These are phyloP conservation scores for Leuciscus waleckii DNA, from an alignment of 2,797 vertebrate genomes.

Conservation along the genomic window DNA sequence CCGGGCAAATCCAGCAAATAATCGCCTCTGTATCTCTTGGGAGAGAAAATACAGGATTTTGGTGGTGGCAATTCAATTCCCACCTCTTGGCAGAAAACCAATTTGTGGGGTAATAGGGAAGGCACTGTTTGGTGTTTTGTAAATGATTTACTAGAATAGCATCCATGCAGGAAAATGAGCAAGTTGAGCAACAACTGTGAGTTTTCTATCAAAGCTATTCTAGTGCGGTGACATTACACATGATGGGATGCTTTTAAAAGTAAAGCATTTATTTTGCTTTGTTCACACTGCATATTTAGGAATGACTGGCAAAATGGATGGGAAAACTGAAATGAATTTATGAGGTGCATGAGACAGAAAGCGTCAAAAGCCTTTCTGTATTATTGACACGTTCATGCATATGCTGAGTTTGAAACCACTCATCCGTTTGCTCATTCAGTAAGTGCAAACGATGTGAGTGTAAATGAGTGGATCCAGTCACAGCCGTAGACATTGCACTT, in stretches of 20 bases:
- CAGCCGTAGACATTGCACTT: neutral
- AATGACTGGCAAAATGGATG: neutral
- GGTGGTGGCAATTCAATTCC: constrained; percentile 22
- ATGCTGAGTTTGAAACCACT: neutral
- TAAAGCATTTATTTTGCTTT: neutral
- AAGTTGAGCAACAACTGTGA: constrained; percentile 15
- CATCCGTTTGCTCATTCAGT: neutral
- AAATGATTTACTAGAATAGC: constrained; percentile 9
- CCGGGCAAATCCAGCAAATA: constrained; percentile 48
- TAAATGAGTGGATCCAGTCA: neutral
- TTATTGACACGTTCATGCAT: constrained; percentile 29
- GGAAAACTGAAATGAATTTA: neutral
- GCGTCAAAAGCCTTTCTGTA: neutral
- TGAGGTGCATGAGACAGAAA: neutral
- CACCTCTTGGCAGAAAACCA: constrained; percentile 27
- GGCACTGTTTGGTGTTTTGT: constrained; percentile 22
- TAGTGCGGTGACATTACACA: neutral
- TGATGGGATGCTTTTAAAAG: neutral
- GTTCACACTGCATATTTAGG: neutral
- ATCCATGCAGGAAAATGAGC: constrained; percentile 9
- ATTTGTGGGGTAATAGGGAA: constrained; percentile 37
- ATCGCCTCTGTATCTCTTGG: constrained; percentile 30
- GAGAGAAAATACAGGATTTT: constrained; percentile 35
- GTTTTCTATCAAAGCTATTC: neutral
- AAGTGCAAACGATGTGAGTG: neutral